phyloP scores from a whole-genome alignment of 2,888 invertebrate species.

The Steinernema hermaphroditum region DNA sequence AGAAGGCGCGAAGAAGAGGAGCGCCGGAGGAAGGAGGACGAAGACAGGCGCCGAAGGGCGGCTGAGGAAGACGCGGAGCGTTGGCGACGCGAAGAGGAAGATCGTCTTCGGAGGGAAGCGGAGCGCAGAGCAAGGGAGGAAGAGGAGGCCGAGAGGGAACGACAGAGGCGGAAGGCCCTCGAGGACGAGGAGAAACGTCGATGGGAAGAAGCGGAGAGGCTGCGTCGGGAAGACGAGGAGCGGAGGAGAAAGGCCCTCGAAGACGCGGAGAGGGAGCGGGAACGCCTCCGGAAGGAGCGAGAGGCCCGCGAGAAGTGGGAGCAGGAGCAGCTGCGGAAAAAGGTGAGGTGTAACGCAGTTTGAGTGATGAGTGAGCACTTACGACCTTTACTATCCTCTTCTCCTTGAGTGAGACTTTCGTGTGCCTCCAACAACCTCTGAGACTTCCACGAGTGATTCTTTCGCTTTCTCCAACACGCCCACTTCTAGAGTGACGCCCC shows the following conservation, averaged over 20 bases:
- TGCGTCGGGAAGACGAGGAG: constrained; percentile 21
- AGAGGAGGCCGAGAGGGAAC: constrained; percentile 40
- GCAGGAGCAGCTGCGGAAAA: not conserved
- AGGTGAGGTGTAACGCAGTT: constrained; percentile 14
- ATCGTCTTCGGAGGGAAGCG: constrained; percentile 39
- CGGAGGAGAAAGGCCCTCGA: constrained; percentile 24
- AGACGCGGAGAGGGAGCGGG: constrained; percentile 4
- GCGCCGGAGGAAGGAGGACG: constrained; percentile 56
- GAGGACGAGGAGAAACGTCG: constrained; percentile 46
- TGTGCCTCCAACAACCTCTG: constrained; percentile 11
- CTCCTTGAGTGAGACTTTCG: constrained; percentile 24
- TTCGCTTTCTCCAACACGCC: not conserved
- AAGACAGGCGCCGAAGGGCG: constrained; percentile 39
- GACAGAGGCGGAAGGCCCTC: constrained; percentile 38
- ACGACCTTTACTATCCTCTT: not conserved
- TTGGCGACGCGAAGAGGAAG: constrained; percentile 43
- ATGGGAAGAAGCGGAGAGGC: constrained; percentile 42
- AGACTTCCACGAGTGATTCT: constrained; percentile 16
- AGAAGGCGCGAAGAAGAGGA: constrained; percentile 38
- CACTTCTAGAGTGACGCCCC: too few relatives aligned
- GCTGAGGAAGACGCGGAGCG: constrained; percentile 44
- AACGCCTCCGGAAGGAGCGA: not conserved
- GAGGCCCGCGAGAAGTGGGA: not conserved
- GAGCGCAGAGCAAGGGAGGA: constrained; percentile 46
- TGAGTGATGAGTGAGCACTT: constrained; percentile 25